These are phyloP conservation scores for Aurelia coerulea DNA, from an alignment of 30 jellyfish, hydroid and myxozoan species.

Conservation along the genomic window DNA sequence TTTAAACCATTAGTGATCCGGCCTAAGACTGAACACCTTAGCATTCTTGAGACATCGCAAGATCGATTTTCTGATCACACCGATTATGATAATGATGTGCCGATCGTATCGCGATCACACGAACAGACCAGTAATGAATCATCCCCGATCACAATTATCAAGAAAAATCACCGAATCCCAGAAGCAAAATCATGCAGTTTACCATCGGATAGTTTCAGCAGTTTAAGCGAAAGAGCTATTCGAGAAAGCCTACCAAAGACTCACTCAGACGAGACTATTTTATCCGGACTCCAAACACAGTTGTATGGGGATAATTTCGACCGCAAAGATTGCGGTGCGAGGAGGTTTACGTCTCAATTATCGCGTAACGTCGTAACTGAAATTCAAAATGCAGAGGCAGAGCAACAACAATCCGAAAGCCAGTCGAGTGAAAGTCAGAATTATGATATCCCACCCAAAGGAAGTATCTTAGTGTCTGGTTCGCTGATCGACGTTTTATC, in stretches of 20 bases:
- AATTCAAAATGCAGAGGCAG: background rate
- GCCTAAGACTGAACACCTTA: too few relatives aligned
- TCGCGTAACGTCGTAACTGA: background rate
- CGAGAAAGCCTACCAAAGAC: slow-evolving; percentile 7
- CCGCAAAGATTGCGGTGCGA: too few relatives aligned
- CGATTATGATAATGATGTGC: background rate
- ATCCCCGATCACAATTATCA: background rate
- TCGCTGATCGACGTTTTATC: slow-evolving; percentile 30
- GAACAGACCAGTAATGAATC: too few relatives aligned
- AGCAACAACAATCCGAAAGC: background rate
- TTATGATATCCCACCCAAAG: slow-evolving; percentile 15
- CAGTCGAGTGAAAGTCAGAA: too few relatives aligned
- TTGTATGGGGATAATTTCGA: too few relatives aligned
- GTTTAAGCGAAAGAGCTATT: slow-evolving; percentile 5
- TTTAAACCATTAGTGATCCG: too few relatives aligned
- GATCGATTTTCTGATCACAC: background rate
- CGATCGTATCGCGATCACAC: background rate
- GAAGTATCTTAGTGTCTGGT: slow-evolving; percentile 33
- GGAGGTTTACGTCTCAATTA: background rate
- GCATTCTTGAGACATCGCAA: too few relatives aligned
- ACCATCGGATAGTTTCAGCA: slow-evolving; percentile 5
- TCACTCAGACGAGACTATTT: background rate
- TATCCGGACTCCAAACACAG: background rate
- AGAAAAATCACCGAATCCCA: too few relatives aligned
- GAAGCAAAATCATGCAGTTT: slow-evolving; percentile 12